A percentile compares a stretch with the other conserved stretches of the same genome.
phyloP scores from a whole-genome alignment of 2,113 vertebrate species.

The Pagrus major region DNA sequence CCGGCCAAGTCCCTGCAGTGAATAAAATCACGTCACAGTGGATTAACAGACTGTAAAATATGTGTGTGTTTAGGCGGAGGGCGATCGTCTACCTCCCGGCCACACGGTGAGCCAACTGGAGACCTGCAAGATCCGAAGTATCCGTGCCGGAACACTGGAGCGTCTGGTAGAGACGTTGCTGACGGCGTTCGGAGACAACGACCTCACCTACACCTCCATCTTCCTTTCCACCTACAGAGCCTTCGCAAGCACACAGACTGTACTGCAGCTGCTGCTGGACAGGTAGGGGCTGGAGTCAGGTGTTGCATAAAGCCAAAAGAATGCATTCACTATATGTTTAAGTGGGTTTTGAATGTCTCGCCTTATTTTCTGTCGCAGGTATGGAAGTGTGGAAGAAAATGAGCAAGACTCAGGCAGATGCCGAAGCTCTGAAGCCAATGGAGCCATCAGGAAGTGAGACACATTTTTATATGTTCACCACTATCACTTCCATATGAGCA shows the following conservation, averaged over 20 bases:
- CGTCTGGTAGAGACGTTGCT: constrained; percentile 95
- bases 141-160: constrained; percentile 94
- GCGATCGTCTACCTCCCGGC: constrained; percentile 91
- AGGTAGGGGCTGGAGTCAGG: constrained; percentile 75
- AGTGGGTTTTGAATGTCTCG: background rate
- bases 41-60: background rate
- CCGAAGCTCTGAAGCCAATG: constrained; percentile 80
- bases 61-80: constrained; percentile 80
- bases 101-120: constrained; percentile 95
- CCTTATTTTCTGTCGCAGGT: constrained; percentile 78
- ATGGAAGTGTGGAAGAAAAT: constrained; percentile 85
- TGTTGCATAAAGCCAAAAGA: background rate
- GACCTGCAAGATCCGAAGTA: constrained; percentile 95
- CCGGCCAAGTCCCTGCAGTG: background rate
- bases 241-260: constrained; percentile 89
- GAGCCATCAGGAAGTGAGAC: constrained; percentile 91
- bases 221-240: constrained; percentile 95
- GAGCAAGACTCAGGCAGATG: constrained; percentile 72
- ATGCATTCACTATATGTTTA: background rate
- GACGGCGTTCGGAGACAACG: constrained; percentile 94
- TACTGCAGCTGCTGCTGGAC: constrained; percentile 91
- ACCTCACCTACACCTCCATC: constrained; percentile 96
- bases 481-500: background rate
- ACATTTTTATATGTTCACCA: background rate
- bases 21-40: background rate